These are phyloP conservation scores for Synchiropus splendidus DNA, from an alignment of 2,113 vertebrate species.

Conservation along the genomic window DNA sequence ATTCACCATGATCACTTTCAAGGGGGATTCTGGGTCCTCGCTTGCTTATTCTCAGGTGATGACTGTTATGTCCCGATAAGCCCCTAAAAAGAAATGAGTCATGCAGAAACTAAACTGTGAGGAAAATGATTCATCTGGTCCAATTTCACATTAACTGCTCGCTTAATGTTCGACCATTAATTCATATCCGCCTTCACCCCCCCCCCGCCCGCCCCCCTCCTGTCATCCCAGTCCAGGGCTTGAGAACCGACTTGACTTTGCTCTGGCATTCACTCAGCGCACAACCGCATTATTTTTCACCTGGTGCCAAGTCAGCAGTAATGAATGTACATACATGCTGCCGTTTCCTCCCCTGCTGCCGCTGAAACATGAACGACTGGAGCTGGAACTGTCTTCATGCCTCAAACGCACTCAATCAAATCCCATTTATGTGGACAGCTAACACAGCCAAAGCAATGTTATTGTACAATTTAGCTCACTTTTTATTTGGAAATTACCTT, in stretches of 20 bases:
- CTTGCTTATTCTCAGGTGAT: conserved; percentile 65
- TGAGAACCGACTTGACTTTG: conserved; percentile 25
- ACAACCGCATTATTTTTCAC: conserved; percentile 52
- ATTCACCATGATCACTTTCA: conserved; percentile 47
- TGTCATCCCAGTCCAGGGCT: background rate
- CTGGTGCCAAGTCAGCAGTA: conserved; percentile 39
- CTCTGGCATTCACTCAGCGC: conserved; percentile 46
- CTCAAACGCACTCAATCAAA: conserved; percentile 44
- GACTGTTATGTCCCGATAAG: conserved; percentile 73
- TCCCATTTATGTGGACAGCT: conserved; percentile 17
- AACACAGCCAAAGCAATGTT: conserved; percentile 15
- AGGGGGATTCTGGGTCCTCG: conserved; percentile 52
- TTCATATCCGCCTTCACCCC: conserved; percentile 5
- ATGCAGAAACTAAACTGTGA: conserved; percentile 28
- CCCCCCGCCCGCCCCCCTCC: background rate
- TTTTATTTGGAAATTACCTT: conserved; percentile 31
- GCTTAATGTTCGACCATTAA: conserved; percentile 10
- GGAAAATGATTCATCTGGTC: conserved; percentile 14
- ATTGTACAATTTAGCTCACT: conserved; percentile 13
- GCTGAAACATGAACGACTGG: conserved; percentile 60
- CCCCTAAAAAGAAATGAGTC: conserved; percentile 44
- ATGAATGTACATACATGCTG: conserved; percentile 61
- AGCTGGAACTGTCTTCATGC: conserved; percentile 37
- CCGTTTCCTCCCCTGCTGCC: conserved; percentile 40
- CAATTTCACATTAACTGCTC: conserved; percentile 18